Base-by-base conservation (phyloP, 2,888 invertebrate genomes). In the Hermaeophaga mercurialis region DNA sequence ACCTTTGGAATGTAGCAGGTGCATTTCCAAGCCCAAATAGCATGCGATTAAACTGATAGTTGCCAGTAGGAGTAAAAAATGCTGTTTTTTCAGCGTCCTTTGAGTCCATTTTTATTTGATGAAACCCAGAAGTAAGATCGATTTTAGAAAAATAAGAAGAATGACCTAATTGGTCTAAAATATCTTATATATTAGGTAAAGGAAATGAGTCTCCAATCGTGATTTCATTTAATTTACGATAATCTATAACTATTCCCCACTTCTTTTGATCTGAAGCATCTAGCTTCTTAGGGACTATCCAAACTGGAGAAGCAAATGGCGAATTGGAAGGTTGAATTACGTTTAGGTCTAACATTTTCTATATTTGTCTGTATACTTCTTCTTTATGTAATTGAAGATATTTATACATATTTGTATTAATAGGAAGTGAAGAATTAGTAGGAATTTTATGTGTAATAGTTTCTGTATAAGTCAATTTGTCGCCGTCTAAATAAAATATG, bases 11-110 rank as follows among this genome's bases (percentile, higher is more conserved):
- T 6, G 59, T 55, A 3, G 68, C 55, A 0, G 78, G 77, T 1
- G 77, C 75, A 55, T 76, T 76, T 66, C 72, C 73, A 6, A 79
- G 66, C 1, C 73, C 77, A 34, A 54, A 54, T 8, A 33, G 41
- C 54, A 54, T 54, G 12, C 76, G 3, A 54, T 34, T 46, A 17
- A 36, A 55, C 19, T 58, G 49, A 18, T 41, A 55, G 26, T 58
- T 39, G 0, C 54, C 50, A 7, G 28, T 44, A 12, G 38, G 45
- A 3, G 41, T 39, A 7, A 49, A 43, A 15, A 52, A 58, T 6
- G 55, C 46, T 11, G 48, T 41, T 39, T 54, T 54, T 2, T 26
- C 15, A 17, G 36, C 14, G 17, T 53, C 44, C 26, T 53, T 17
- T 1, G 45, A 17, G 8, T 14, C 9, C 14, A 39, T 54, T 31